phyloP scores from a whole-genome alignment of 1,140 invertebrate genomes.

The Lethrus apterus region DNA sequence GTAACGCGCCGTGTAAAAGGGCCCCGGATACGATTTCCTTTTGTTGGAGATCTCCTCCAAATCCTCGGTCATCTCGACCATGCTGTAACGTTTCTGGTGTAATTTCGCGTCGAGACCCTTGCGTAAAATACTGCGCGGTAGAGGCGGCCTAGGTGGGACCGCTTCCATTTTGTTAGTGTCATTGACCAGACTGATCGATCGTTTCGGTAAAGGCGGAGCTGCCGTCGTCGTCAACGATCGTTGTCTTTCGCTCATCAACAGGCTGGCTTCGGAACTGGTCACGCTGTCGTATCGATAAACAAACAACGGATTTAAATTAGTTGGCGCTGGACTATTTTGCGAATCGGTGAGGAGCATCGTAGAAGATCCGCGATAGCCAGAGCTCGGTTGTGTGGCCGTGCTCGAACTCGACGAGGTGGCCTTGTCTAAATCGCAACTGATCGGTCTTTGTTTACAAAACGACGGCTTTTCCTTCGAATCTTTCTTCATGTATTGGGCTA shows the following conservation, averaged over 20 bases:
- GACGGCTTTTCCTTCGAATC: constrained; percentile 42
- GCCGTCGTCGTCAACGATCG: constrained; percentile 41
- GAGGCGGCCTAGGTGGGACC: constrained; percentile 58
- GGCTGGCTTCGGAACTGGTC: constrained; percentile 58
- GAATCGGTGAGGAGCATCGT: constrained; percentile 72
- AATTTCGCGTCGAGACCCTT: constrained; percentile 43
- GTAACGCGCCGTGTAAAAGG: constrained; percentile 51
- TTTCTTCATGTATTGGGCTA: constrained; percentile 52
- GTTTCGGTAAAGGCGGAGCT: constrained; percentile 51
- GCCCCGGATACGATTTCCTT: constrained; percentile 63
- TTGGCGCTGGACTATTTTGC: constrained; percentile 51
- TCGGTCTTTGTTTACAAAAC: constrained; percentile 39
- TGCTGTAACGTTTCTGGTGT: constrained; percentile 63
- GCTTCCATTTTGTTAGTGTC: constrained; percentile 44
- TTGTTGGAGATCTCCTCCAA: constrained; percentile 48
- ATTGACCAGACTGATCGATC: constrained; percentile 55
- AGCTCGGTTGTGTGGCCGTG: constrained; percentile 70
- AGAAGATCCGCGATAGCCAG: constrained; percentile 77
- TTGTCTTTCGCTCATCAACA: constrained; percentile 47
- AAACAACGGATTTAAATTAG: constrained; percentile 62
- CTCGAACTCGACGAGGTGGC: constrained; percentile 65
- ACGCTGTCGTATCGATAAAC: constrained; percentile 76
- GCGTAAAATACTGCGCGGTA: constrained; percentile 60
- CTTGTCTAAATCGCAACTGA: constrained; percentile 55
- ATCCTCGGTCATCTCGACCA: constrained; percentile 57